These are phyloP conservation scores for Erebia aethiops DNA, from an alignment of 2,888 invertebrate species.

Conservation along the genomic window DNA sequence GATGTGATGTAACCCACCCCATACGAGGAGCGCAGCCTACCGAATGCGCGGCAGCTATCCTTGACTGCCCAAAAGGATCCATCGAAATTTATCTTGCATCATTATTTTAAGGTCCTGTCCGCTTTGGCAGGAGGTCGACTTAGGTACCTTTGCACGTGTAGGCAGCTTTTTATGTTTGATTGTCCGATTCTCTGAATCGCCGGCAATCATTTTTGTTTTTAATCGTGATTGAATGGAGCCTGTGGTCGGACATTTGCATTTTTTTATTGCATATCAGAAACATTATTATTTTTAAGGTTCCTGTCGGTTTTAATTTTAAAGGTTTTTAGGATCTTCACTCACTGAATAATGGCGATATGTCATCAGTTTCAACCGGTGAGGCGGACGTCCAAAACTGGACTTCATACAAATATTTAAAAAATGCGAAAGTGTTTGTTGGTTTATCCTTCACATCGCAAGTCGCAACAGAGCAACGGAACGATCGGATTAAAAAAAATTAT, in stretches of 20 bases:
- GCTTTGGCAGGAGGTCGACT: slow-evolving; percentile 65
- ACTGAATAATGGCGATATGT: too few relatives aligned
- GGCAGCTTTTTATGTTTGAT: slow-evolving; percentile 63
- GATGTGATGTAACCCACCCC: slow-evolving; percentile 75
- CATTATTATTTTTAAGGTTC: slow-evolving; percentile 1
- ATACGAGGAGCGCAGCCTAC: slow-evolving; percentile 57
- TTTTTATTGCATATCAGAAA: slow-evolving; percentile 32
- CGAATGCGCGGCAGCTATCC: slow-evolving; percentile 65
- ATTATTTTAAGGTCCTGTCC: slow-evolving; percentile 61
- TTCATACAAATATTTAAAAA: too few relatives aligned
- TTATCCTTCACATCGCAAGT: too few relatives aligned
- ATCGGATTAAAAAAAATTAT: too few relatives aligned
- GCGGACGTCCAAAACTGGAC: too few relatives aligned
- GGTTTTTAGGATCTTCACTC: too few relatives aligned
- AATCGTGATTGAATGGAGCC: slow-evolving; percentile 44
- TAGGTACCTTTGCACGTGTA: slow-evolving; percentile 55
- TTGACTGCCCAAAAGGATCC: slow-evolving; percentile 64
- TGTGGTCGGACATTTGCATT: slow-evolving; percentile 43
- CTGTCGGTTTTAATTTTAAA: too few relatives aligned
- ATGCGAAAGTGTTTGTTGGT: too few relatives aligned
- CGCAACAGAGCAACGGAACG: too few relatives aligned
- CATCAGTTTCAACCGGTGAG: too few relatives aligned
- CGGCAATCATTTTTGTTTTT: slow-evolving; percentile 47
- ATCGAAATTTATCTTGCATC: slow-evolving; percentile 53
- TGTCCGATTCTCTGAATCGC: slow-evolving; percentile 57